phyloP scores from a whole-genome alignment of 2,113 vertebrate species.

The Trochalopteron elliotii region DNA sequence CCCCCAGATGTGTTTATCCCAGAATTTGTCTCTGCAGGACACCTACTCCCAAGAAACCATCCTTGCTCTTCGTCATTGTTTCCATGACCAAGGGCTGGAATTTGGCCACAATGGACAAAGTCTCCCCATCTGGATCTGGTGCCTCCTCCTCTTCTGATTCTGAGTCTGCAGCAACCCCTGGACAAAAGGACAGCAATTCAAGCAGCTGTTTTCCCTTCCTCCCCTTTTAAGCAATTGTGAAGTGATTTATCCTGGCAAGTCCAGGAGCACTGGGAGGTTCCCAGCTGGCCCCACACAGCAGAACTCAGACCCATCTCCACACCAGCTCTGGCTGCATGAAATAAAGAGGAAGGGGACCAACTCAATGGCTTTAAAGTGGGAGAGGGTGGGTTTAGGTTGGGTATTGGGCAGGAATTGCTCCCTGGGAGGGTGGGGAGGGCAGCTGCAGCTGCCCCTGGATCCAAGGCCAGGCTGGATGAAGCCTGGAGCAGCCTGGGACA shows the following conservation, averaged over 20 bases:
- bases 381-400: background rate
- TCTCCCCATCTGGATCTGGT: constrained; percentile 83
- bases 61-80: constrained; percentile 98
- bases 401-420: background rate
- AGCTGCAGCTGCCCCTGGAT: background rate
- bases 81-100: constrained; percentile 92
- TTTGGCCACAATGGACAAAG: constrained; percentile 80
- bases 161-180: constrained; percentile 59
- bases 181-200: background rate
- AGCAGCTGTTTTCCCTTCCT: constrained; percentile 15
- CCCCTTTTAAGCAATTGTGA: background rate
- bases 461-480: rapidly evolving
- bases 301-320: background rate
- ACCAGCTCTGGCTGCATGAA: background rate
- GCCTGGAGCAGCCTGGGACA: background rate
- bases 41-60: constrained; percentile 92
- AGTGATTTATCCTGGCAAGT: background rate
- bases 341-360: background rate
- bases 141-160: constrained; percentile 68
- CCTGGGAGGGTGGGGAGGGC: rapidly evolving
- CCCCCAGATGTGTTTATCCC: rapidly evolving
- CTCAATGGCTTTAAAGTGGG: background rate
- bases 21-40: background rate
- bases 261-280: background rate
- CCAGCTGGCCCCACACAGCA: background rate